Conservation (phyloP, 2,888 invertebrate species). For the Quadroppia sp. region DNA sequence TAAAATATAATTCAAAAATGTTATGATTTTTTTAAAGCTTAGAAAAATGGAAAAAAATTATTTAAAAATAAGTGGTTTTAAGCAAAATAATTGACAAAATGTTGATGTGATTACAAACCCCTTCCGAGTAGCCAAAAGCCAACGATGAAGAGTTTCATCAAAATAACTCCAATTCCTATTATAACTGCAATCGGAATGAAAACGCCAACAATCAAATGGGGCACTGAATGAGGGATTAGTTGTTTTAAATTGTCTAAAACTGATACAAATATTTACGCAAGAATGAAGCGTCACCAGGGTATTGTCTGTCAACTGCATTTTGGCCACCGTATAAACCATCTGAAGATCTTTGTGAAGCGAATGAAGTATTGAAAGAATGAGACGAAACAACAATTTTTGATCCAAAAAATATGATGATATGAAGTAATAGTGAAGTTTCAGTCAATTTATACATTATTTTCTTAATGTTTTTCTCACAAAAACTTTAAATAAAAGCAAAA, state of each 20-base stretch:
- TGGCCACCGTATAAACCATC: not conserved
- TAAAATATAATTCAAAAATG: too few species aligned
- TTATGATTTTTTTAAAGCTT: too few species aligned
- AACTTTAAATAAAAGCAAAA: too few species aligned
- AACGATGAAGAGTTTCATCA: slow-evolving; percentile 24
- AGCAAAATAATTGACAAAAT: too few species aligned
- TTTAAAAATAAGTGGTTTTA: too few species aligned
- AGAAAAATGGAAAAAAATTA: too few species aligned
- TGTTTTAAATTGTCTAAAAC: too few species aligned
- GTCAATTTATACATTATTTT: too few species aligned
- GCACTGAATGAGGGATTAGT: too few species aligned
- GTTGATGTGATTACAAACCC: too few species aligned
- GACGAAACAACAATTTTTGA: not conserved
- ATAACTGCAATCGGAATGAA: slow-evolving; percentile 27
- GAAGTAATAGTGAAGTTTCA: not conserved
- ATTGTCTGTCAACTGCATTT: not conserved
- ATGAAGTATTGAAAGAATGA: not conserved
- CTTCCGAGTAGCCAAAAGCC: not conserved
- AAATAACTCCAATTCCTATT: slow-evolving; percentile 22
- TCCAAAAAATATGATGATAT: not conserved
- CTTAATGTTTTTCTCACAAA: too few species aligned
- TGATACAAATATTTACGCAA: not conserved
- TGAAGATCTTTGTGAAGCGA: not conserved
- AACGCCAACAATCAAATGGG: slow-evolving; percentile 9
- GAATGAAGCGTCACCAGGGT: not conserved